Conservation (phyloP, 1,140 invertebrate species). For the Gyrodactylus salaris region DNA sequence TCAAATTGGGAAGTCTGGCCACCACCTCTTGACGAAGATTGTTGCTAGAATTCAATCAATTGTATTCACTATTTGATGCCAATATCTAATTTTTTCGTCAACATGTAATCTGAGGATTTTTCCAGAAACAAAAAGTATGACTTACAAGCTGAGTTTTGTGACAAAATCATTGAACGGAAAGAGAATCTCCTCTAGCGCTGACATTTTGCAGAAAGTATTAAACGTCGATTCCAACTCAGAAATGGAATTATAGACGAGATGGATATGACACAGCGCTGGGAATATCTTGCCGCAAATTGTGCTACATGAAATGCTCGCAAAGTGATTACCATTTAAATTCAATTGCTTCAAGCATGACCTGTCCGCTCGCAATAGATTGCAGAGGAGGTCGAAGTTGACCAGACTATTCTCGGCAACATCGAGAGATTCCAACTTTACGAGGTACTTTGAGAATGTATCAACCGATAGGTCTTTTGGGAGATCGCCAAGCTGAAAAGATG, state of each 20-base stretch:
- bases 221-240: no score
- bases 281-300: not conserved
- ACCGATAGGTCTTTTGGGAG: not conserved
- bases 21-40: not conserved
- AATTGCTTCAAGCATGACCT: not conserved
- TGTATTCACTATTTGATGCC: no score
- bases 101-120: no score
- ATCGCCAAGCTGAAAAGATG: not conserved
- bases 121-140: no score
- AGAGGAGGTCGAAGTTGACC: not conserved
- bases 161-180: no score
- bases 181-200: not conserved
- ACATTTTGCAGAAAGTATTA: not conserved
- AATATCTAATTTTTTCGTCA: no score
- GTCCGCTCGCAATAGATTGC: not conserved
- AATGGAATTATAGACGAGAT: no score
- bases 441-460: not conserved
- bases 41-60: no score
- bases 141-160: no score
- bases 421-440: not conserved
- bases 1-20: not conserved
- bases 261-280: no score
- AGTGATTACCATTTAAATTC: not conserved
- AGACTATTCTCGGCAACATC: not conserved
- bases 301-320: not conserved